Conservation (phyloP, 2,888 invertebrate species). For the Gerris lacustris region DNA sequence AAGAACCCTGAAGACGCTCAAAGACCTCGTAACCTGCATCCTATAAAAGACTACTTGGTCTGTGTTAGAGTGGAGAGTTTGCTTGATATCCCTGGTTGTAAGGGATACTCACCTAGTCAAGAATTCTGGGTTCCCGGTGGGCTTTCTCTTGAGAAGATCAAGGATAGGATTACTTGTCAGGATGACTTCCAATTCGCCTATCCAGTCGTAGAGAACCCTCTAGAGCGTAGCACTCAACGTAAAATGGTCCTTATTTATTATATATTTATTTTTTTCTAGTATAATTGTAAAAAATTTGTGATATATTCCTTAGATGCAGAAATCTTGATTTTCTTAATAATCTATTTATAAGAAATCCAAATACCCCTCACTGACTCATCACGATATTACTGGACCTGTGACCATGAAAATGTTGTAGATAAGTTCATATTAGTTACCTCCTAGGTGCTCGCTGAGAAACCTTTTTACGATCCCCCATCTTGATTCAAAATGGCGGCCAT, state of each 20-base stretch:
- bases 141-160: slow-evolving; percentile 55
- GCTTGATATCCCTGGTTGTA: neutral
- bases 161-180: slow-evolving; percentile 61
- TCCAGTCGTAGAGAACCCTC: slow-evolving; percentile 45
- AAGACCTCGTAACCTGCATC: neutral
- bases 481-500: no score
- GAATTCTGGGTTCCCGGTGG: slow-evolving; percentile 52
- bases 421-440: no score
- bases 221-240: slow-evolving; percentile 23
- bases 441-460: no score
- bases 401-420: no score
- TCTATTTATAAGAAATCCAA: no score
- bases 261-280: neutral
- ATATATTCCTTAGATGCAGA: no score
- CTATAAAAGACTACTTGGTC: neutral
- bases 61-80: neutral
- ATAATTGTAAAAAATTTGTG: no score
- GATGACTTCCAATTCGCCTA: slow-evolving; percentile 43
- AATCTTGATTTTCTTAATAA: no score
- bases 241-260: slow-evolving; percentile 18
- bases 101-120: slow-evolving; percentile 34
- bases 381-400: no score
- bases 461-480: no score
- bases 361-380: no score
- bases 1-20: neutral